Evolutionary conservation across 2,113 vertebrate species (phyloP).

Genomic region (Daubentonia madagascariensis): DNA sequence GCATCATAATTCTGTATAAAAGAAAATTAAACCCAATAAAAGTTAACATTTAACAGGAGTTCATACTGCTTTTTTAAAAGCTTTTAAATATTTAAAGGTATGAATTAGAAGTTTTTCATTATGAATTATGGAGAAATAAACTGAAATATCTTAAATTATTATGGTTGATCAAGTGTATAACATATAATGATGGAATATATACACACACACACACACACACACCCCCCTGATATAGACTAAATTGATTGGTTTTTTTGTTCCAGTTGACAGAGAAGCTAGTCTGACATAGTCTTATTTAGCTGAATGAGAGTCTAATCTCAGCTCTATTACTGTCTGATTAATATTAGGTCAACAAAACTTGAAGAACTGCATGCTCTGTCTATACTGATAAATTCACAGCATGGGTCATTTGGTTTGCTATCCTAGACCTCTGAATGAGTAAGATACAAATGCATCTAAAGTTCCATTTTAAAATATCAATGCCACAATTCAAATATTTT

Average conservation of each 20-base stretch:
- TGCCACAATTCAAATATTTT: not conserved
- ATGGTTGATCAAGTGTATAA: not conserved
- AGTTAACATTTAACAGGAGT: slow-evolving; percentile 49
- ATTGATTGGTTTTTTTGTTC: not conserved
- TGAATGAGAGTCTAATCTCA: not conserved
- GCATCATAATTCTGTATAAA: slow-evolving; percentile 97
- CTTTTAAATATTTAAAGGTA: not conserved
- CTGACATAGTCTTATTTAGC: not conserved
- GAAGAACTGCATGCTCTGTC: not conserved
- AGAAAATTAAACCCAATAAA: slow-evolving; percentile 65
- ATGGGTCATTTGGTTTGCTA: not conserved
- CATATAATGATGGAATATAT: not conserved
- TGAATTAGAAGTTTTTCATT: not conserved
- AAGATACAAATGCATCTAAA: not conserved
- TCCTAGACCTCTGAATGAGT: not conserved
- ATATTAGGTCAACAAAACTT: not conserved
- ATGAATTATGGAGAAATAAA: not conserved
- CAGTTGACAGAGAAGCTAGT: not conserved
- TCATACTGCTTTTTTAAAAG: slow-evolving; percentile 17
- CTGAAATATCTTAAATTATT: not conserved
- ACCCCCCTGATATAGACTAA: not conserved
- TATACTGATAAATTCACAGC: not conserved
- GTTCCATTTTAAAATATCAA: not conserved
- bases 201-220: not conserved
- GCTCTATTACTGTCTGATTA: not conserved